A percentile compares a stretch with the other conserved stretches of the same genome.
Evolutionary conservation across 2,113 vertebrate species (phyloP).

Genomic region (Steatornis caripensis): DNA sequence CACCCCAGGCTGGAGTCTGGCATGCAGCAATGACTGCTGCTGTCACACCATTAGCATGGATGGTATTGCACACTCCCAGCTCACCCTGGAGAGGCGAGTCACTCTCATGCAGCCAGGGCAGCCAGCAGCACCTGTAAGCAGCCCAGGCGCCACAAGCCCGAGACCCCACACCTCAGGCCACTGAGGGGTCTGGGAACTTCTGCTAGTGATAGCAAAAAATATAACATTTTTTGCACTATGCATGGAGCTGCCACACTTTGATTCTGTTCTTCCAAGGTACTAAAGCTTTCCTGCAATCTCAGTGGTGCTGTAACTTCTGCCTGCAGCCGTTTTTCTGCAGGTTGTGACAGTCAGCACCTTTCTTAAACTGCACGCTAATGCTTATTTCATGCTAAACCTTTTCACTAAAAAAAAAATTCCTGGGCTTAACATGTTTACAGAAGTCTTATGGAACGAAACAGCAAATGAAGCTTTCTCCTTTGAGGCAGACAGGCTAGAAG

Average conservation of each 20-base stretch:
- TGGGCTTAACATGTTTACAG: not conserved
- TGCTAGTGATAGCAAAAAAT: not conserved
- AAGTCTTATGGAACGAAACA: not conserved
- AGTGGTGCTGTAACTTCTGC: not conserved
- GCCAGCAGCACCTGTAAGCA: accelerated
- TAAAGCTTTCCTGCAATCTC: not conserved
- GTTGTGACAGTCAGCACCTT: not conserved
- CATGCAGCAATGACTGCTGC: not conserved
- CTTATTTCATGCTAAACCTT: not conserved
- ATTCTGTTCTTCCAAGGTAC: not conserved
- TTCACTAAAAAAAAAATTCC: not conserved
- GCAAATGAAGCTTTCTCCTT: not conserved
- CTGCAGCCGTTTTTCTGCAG: not conserved
- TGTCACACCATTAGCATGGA: not conserved
- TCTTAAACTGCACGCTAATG: not conserved
- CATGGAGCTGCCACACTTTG: accelerated
- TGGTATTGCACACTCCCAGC: not conserved
- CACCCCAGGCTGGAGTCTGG: too few species aligned
- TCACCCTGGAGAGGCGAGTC: not conserved
- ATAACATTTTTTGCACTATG: not conserved
- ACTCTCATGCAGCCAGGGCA: not conserved
- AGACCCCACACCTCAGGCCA: accelerated
- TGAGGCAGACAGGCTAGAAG: not conserved
- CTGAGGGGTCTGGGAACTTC: not conserved
- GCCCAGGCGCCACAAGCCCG: too few species aligned